Evolutionary conservation across 2,888 invertebrate genomes (phyloP).

Genomic region (Arge pagana): DNA sequence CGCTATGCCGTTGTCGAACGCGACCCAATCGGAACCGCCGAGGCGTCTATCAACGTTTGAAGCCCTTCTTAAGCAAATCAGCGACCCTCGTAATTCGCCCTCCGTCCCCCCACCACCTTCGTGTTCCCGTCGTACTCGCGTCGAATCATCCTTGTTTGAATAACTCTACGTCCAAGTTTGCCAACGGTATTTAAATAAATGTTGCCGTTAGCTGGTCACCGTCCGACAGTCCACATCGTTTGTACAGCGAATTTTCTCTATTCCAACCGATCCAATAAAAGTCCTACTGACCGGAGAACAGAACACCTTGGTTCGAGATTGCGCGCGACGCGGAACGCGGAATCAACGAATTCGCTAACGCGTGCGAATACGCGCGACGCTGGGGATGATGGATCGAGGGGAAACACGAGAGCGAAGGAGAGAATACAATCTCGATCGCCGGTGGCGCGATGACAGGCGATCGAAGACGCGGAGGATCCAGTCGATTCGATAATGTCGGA

Average conservation of each 20-base stretch:
- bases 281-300: too few relatives aligned
- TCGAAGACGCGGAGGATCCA: too few relatives aligned
- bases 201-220: slow-evolving; percentile 10
- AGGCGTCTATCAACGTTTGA: slow-evolving; percentile 29
- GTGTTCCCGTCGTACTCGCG: slow-evolving; percentile 15
- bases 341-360: neutral
- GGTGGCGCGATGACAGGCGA: too few relatives aligned
- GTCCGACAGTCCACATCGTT: too few relatives aligned
- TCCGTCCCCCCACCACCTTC: slow-evolving; percentile 19
- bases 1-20: slow-evolving; percentile 22
- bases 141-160: slow-evolving; percentile 36
- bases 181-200: slow-evolving; percentile 35
- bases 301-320: too few relatives aligned
- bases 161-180: slow-evolving; percentile 31
- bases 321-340: neutral
- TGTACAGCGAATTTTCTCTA: slow-evolving; percentile 6
- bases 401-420: too few relatives aligned
- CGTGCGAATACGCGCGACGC: neutral
- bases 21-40: slow-evolving; percentile 26
- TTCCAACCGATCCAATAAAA: slow-evolving; percentile 4
- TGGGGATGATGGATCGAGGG: neutral
- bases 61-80: slow-evolving; percentile 31
- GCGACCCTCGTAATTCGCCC: slow-evolving; percentile 30
- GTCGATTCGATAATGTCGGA: too few relatives aligned
- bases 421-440: too few relatives aligned